Evolutionary conservation across 1,140 invertebrate genomes (phyloP), one percentile per base, ranked within the genome.

Genomic region (Calephelis virginiensis): DNA sequence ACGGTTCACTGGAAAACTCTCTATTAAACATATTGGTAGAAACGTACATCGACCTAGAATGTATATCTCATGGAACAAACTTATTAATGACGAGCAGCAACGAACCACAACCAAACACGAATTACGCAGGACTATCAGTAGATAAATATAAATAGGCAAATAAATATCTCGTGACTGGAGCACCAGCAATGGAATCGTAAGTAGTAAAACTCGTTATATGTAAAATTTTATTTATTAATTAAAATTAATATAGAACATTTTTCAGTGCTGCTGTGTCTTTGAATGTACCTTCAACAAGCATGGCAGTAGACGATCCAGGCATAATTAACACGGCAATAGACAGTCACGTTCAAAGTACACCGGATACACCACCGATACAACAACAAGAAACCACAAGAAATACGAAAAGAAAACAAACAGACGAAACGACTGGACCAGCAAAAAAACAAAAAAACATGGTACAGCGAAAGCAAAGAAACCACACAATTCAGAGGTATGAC

Each of bases 351-450:
- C 48, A 50, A 50, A n/a, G 11, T 6, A n/a, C 12, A 50, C 48
- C 48, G 13, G 47, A 50, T 50, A 50, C 48, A 50, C 13, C 48
- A 50, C 13, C 48, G 6, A 49, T 14, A 50, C 48, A 50, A 14
- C 48, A 50, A 50, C 48, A 50, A 50, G 48, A 50, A 50, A 50
- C 48, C 48, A 50, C 48, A 50, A 50, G 48, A 50, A 50, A 50
- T 14, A 50, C 48, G 13, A 50, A 50, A 50, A 50, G 48, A 50
- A 50, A 50, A 50, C 48, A 50, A 50, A 50, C 48, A 50, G 48
- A 50, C 48, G 48, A 49, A 49, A 49, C 48, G n/a, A 49, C 48
- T 49, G 12, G 48, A 49, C 48, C 48, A 49, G 6, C 48, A 49
- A 49, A 49, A 49, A 49, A 49, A 49, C 48, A 17, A 14, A 49